Conservation (phyloP, 1,140 invertebrate species). For the Scylla paramamosain region DNA sequence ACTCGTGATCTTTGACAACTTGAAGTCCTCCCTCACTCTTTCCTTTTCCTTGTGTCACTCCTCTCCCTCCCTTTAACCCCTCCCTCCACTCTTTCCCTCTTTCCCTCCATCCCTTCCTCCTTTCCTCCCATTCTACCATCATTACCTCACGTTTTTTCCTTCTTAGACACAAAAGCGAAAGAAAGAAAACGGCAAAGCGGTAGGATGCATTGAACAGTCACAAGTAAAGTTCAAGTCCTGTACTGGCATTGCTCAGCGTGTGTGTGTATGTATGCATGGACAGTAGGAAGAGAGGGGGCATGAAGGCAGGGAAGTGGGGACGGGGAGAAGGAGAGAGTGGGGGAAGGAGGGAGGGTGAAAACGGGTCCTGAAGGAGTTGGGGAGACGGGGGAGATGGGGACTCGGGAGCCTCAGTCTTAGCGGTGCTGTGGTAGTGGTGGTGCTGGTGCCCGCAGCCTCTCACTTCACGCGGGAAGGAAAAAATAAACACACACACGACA, state of each 20-base stretch:
- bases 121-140: background rate
- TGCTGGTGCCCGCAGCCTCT: background rate
- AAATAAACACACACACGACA: background rate
- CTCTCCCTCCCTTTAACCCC: background rate
- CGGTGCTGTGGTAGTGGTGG: background rate
- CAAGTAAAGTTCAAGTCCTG: background rate
- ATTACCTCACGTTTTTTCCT: too few species aligned
- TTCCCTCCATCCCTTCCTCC: background rate
- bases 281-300: background rate
- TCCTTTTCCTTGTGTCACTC: background rate
- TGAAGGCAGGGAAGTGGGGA: background rate
- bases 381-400: background rate
- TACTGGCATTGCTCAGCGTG: background rate
- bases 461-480: background rate
- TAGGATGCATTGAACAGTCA: background rate
- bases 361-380: constrained; percentile 2
- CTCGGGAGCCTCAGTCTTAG: background rate
- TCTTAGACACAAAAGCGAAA: too few species aligned
- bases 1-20: too few species aligned
- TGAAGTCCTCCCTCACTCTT: background rate
- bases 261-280: background rate
- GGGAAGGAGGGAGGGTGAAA: background rate
- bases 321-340: background rate
- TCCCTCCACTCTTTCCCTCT: background rate
- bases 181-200: too few species aligned